A percentile compares a stretch with the other conserved stretches of the same genome.
phyloP scores from a whole-genome alignment of 2,797 vertebrate species.

The Channa striata region DNA sequence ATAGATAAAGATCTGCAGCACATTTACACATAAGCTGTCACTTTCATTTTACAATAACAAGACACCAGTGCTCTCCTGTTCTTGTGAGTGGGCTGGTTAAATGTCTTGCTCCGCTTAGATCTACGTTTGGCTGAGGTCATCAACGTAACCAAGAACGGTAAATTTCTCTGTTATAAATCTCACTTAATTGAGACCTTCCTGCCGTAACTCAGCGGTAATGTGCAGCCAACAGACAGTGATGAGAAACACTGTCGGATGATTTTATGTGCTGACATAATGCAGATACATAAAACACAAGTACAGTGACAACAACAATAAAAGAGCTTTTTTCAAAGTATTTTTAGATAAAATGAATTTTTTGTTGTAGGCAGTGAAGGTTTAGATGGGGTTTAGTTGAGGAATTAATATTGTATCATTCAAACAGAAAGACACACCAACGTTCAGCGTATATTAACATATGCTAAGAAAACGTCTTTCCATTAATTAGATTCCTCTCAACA shows the following conservation, averaged over 20 bases:
- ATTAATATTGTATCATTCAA: too few species aligned
- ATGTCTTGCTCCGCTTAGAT: conserved; percentile 60
- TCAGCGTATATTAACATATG: too few species aligned
- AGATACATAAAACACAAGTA: not conserved
- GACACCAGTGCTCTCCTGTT: not conserved
- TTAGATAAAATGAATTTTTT: not conserved
- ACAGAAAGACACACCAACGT: too few species aligned
- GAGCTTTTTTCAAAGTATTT: not conserved
- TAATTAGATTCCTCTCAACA: not conserved
- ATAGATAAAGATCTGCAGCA: conserved; percentile 24
- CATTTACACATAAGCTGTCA: conserved; percentile 1
- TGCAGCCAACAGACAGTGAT: conserved; percentile 31
- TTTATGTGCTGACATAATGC: conserved; percentile 28
- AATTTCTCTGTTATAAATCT: conserved; percentile 74
- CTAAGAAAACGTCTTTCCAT: not conserved
- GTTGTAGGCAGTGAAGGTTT: not conserved
- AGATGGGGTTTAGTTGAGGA: not conserved
- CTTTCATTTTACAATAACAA: conserved; percentile 14
- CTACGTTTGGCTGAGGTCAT: conserved; percentile 54
- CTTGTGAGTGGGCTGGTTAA: conserved; percentile 31
- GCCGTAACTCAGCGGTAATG: conserved; percentile 40
- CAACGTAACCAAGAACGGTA: conserved; percentile 42
- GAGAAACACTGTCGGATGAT: conserved; percentile 27
- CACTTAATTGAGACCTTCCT: conserved; percentile 69
- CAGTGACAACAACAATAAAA: not conserved